A percentile compares a stretch with the other conserved stretches of the same genome.
Evolutionary conservation across 2,888 invertebrate species (phyloP).

Genomic region (Dryomyza anilis): DNA sequence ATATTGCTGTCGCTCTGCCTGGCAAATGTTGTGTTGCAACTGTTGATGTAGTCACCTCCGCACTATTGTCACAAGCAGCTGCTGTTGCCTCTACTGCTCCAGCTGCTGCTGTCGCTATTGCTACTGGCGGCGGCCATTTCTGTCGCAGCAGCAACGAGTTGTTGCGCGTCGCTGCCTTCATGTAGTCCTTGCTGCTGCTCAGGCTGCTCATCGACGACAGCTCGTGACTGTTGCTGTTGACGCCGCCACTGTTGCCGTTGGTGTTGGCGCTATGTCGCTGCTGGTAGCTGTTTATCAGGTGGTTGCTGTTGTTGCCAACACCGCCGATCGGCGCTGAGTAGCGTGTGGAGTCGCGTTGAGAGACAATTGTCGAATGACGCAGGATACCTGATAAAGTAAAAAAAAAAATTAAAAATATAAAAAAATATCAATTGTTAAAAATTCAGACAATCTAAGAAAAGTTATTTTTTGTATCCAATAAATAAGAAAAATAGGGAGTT

Average conservation of each 20-base stretch:
- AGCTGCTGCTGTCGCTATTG: constrained; percentile 37
- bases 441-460: neutral
- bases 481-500: too few relatives aligned
- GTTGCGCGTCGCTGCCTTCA: constrained; percentile 19
- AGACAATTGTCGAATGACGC: constrained; percentile 45
- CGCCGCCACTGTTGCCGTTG: neutral
- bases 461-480: neutral
- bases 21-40: constrained; percentile 31
- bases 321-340: constrained; percentile 41
- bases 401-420: constrained; percentile 5
- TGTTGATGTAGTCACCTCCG: constrained; percentile 34
- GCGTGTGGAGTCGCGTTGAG: constrained; percentile 41
- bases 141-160: constrained; percentile 26
- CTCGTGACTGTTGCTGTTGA: constrained; percentile 35
- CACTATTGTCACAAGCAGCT: constrained; percentile 12
- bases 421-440: neutral
- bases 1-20: constrained; percentile 1
- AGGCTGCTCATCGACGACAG: constrained; percentile 27
- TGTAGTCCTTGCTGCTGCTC: constrained; percentile 30
- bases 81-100: constrained; percentile 14
- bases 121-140: constrained; percentile 23
- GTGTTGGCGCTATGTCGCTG: constrained; percentile 31
- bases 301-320: constrained; percentile 20
- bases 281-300: constrained; percentile 26
- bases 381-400: constrained; percentile 42